Evolutionary conservation across 1,140 invertebrate genomes (phyloP).

Genomic region (Sarcophaga bullata): DNA sequence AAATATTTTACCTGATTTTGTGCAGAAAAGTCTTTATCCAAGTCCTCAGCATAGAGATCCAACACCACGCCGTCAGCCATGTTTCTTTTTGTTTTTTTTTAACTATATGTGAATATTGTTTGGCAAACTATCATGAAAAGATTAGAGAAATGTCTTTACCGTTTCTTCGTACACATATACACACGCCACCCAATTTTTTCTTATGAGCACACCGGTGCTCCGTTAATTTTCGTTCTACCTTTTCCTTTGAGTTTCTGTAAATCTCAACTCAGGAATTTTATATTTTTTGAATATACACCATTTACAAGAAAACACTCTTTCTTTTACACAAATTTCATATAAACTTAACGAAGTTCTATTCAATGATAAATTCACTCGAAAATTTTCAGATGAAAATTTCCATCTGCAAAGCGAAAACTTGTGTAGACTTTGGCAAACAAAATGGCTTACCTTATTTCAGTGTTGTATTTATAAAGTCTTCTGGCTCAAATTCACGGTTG

Average conservation of each 20-base stretch:
- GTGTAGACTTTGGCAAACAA: slow-evolving; percentile 12
- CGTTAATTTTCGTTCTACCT: not conserved
- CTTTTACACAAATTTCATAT: not conserved
- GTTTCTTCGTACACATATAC: not conserved
- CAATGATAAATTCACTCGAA: not conserved
- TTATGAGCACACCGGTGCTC: slow-evolving; percentile 11
- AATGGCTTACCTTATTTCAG: not conserved
- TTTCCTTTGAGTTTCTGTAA: not conserved
- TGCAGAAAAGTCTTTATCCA: slow-evolving; percentile 90
- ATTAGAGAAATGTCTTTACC: not conserved
- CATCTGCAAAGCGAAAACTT: slow-evolving; percentile 21
- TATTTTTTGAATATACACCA: not conserved
- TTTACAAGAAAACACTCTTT: not conserved
- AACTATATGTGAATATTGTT: too few relatives aligned
- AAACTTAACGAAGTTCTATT: not conserved
- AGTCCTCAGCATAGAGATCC: slow-evolving; percentile 96
- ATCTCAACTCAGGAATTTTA: not conserved
- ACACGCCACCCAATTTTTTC: not conserved
- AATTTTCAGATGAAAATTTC: not conserved
- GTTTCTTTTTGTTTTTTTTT: slow-evolving; percentile 65
- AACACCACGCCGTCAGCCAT: slow-evolving; percentile 96
- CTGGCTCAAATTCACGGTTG: too few relatives aligned
- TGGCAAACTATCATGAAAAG: too few relatives aligned
- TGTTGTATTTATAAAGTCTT: too few relatives aligned
- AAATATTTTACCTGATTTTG: slow-evolving; percentile 66